Conservation (phyloP, 2,113 vertebrate genomes). For the Aepyceros melampus region DNA sequence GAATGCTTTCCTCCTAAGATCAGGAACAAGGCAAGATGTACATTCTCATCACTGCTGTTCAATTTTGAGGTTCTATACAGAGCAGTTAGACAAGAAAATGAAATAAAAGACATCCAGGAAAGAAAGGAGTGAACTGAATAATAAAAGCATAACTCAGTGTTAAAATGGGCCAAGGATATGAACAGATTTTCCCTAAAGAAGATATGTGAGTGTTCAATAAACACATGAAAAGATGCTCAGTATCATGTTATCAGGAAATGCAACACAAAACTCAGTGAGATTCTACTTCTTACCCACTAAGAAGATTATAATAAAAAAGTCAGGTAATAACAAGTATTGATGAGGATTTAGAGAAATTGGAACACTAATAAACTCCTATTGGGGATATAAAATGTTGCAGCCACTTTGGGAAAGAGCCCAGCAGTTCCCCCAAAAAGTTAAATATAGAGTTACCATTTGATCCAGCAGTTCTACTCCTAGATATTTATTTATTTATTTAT, state of each 20-base stretch:
- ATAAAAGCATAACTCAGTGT: background rate
- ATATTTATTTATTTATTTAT: too few relatives aligned
- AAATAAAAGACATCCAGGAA: constrained; percentile 3
- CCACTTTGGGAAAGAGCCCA: background rate
- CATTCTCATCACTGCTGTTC: background rate
- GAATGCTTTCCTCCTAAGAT: background rate
- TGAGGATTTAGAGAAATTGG: background rate
- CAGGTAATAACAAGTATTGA: background rate
- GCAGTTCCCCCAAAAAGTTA: background rate
- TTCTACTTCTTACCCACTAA: background rate
- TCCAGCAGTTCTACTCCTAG: background rate
- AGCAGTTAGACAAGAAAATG: background rate
- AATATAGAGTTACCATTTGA: background rate
- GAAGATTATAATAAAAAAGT: background rate
- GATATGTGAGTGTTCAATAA: background rate
- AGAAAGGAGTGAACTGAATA: constrained; percentile 12
- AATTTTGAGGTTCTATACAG: background rate
- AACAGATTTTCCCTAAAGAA: constrained; percentile 18
- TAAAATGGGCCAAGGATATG: background rate
- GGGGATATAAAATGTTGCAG: background rate
- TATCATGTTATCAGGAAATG: background rate
- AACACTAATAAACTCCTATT: background rate
- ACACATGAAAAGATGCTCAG: background rate
- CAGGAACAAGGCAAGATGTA: background rate
- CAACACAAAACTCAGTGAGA: background rate